Conservation (phyloP, 1,140 invertebrate genomes). For the Spodoptera litura region DNA sequence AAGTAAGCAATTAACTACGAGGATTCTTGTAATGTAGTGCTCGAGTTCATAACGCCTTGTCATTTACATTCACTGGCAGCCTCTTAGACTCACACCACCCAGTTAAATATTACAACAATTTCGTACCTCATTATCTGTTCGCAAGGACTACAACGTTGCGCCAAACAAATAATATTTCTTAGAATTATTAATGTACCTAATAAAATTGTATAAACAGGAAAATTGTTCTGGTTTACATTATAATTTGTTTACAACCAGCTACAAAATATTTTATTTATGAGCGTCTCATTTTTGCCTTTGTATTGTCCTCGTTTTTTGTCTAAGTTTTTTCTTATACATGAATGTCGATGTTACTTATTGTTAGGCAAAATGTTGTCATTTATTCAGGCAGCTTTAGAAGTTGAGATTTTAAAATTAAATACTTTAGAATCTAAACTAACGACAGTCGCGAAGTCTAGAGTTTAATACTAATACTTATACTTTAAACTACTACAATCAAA, state of each 20-base stretch:
- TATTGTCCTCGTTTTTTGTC: no score
- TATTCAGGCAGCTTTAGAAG: no score
- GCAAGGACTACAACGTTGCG: not conserved
- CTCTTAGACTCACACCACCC: not conserved
- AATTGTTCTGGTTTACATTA: not conserved
- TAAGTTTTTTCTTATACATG: no score
- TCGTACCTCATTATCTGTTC: conserved; percentile 22
- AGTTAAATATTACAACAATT: conserved; percentile 12
- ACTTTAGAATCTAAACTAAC: no score
- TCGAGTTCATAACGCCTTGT: conserved; percentile 11
- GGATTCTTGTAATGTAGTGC: conserved; percentile 8
- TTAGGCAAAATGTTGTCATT: no score
- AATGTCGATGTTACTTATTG: no score
- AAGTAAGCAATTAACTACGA: conserved; percentile 22
- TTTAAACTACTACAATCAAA: no score
- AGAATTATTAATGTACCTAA: not conserved
- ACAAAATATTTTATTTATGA: no score
- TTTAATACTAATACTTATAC: no score
- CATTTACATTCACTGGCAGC: conserved; percentile 17
- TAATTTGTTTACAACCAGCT: not conserved
- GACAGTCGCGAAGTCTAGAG: no score
- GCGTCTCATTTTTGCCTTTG: not conserved
- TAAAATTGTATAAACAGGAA: not conserved
- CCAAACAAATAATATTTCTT: conserved; percentile 1
- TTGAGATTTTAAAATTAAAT: no score